Conservation (phyloP, 2,888 invertebrate species). For the Scaptomyza tumidula region DNA sequence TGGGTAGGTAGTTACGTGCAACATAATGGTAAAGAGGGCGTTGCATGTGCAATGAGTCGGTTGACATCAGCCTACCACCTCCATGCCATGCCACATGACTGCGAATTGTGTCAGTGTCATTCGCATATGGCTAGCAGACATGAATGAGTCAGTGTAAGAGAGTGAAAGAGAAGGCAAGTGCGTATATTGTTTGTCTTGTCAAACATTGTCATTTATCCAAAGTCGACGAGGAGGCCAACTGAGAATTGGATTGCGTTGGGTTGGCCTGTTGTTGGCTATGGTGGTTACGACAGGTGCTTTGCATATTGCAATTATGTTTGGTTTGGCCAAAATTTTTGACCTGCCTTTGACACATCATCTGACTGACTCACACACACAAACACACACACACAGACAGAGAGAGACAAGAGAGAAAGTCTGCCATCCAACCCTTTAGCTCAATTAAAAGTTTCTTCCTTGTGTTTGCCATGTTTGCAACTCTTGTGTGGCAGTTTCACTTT, state of each 20-base stretch:
- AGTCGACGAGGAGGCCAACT: constrained; percentile 35
- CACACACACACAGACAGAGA: background rate
- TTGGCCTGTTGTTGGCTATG: background rate
- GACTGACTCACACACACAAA: background rate
- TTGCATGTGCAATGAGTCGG: constrained; percentile 57
- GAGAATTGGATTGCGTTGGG: background rate
- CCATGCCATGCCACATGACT: background rate
- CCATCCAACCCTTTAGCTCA: constrained; percentile 29
- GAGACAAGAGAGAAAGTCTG: background rate
- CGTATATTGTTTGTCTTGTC: constrained; percentile 69
- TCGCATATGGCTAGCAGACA: constrained; percentile 41
- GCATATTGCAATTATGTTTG: constrained; percentile 74
- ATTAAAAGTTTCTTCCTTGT: constrained; percentile 63
- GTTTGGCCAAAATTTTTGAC: constrained; percentile 60
- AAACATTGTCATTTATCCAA: constrained; percentile 76
- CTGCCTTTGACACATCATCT: constrained; percentile 55
- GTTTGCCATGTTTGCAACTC: constrained; percentile 25
- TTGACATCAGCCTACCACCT: constrained; percentile 12
- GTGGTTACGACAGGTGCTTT: constrained; percentile 34
- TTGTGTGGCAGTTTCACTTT: constrained; percentile 44
- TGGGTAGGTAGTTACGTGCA: background rate
- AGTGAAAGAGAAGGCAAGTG: constrained; percentile 6
- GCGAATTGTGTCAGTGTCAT: constrained; percentile 70
- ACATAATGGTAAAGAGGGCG: constrained; percentile 26
- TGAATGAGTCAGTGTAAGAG: background rate